These are phyloP conservation scores for Dinomys branickii DNA, from an alignment of 2,113 vertebrate genomes.

Conservation along the genomic window DNA sequence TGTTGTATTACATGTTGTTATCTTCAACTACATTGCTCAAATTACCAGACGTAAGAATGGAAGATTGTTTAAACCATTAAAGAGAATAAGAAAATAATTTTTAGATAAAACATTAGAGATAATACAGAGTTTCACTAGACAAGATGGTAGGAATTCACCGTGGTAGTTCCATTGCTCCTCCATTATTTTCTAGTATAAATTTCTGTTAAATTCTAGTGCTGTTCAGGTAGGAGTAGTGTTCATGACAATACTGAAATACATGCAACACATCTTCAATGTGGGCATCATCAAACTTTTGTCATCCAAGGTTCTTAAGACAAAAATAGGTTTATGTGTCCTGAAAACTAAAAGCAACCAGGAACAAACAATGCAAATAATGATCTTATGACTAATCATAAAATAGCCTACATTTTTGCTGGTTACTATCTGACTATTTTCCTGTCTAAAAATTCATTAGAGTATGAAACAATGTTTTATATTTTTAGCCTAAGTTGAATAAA, in stretches of 20 bases:
- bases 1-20: too few species aligned
- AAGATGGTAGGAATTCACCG: too few species aligned
- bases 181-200: constrained; percentile 17
- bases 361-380: not conserved
- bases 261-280: constrained; percentile 49
- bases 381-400: constrained; percentile 51
- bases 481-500: constrained; percentile 39
- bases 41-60: too few species aligned
- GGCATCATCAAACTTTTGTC: not conserved
- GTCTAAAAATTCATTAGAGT: not conserved
- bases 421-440: constrained; percentile 6
- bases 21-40: too few species aligned
- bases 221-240: constrained; percentile 16
- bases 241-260: constrained; percentile 57
- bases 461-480: constrained; percentile 2
- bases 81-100: too few species aligned
- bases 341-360: constrained; percentile 57
- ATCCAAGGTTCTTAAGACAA: constrained; percentile 61
- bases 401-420: not conserved
- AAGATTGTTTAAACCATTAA: too few species aligned
- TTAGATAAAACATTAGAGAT: too few species aligned
- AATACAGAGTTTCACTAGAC: too few species aligned
- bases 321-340: constrained; percentile 47
- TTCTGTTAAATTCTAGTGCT: constrained; percentile 49
- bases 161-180: too few species aligned